Evolutionary conservation across 2,888 invertebrate genomes (phyloP), one percentile per base, ranked within the genome.

Genomic region (Hemistola chrysoprasaria): DNA sequence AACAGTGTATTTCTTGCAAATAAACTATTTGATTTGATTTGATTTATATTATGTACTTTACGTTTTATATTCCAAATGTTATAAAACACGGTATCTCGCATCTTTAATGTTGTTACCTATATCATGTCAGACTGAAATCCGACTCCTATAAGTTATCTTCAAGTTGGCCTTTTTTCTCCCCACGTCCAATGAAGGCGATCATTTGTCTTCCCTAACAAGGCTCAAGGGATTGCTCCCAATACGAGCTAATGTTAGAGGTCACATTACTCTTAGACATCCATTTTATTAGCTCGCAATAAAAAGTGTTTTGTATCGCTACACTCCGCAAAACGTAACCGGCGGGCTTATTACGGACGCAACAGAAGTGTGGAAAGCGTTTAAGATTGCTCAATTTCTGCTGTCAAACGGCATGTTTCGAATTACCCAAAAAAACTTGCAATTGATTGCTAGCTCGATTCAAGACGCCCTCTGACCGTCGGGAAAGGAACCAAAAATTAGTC

Each of bases 271-370:
- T 62, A 70, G 59, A 66, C 50, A 66, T 58, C 61, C 55, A 64
- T 59, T 80, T 83, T 79, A 79, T 66, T 63, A 53, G 55, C 40
- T 37, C 56, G 54, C 70, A 56, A 66, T 77, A 81, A 84, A 78
- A 70, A 64, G 50, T 56, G 61, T 64, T 68, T 62, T 72, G 73
- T 78, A 76, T 70, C 57, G 65, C 56, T 55, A 69, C 67, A 66
- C 65, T 62, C 50, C 40, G 60, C 61, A 61, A 71, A 76, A 81
- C 73, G 70, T 63, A 65, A 68, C 62, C 52, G 53, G 62, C n/a
- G n/a, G n/a, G n/a, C n/a, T n/a, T n/a, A n/a, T n/a, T n/a, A n/a
- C n/a, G n/a, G n/a, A n/a, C n/a, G n/a, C n/a, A n/a, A n/a, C n/a
- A n/a, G n/a, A n/a, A n/a, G n/a, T n/a, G n/a, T n/a, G n/a, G n/a